Evolutionary conservation across 2,888 invertebrate genomes (phyloP).

Genomic region (Cryptocephalus primarius): DNA sequence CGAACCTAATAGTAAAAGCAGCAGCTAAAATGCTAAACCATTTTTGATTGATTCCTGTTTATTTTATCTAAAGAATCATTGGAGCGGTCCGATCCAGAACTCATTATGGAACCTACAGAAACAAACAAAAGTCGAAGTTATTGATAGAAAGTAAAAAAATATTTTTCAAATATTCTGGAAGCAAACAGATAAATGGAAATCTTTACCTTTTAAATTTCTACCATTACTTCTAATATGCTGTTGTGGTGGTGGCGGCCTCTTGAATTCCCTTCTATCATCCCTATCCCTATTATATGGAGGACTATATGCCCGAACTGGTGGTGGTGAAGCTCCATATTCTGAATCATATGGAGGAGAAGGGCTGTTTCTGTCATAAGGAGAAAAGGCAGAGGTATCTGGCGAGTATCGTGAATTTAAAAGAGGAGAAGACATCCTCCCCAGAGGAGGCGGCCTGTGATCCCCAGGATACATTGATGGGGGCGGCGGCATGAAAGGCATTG

Average conservation of each 20-base stretch:
- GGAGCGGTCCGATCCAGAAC: constrained; percentile 51
- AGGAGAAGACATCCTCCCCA: constrained; percentile 46
- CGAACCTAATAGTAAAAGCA: too few relatives aligned
- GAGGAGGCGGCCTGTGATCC: constrained; percentile 44
- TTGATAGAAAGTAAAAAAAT: constrained; percentile 1
- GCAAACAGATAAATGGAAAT: background rate
- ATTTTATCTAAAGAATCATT: constrained; percentile 43
- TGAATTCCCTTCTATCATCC: constrained; percentile 30
- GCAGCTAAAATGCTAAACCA: constrained; percentile 16
- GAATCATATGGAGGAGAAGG: constrained; percentile 48
- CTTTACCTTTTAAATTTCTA: constrained; percentile 27
- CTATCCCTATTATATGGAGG: constrained; percentile 24
- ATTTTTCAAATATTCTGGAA: background rate
- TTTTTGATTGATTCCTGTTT: constrained; percentile 29
- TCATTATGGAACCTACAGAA: constrained; percentile 38
- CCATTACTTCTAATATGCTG: constrained; percentile 21
- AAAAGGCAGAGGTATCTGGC: constrained; percentile 36
- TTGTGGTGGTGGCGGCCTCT: constrained; percentile 19
- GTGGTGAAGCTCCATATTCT: constrained; percentile 54
- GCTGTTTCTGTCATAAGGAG: constrained; percentile 48
- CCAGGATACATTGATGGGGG: constrained; percentile 36
- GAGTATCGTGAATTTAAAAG: constrained; percentile 41
- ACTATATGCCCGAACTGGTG: constrained; percentile 39
- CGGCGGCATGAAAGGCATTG: constrained; percentile 40
- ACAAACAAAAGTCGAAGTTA: background rate